A percentile compares a stretch with the other conserved stretches of the same genome.
Conservation (phyloP, 37 sponge, comb jelly and placozoan species). For the Geodia barretti region DNA sequence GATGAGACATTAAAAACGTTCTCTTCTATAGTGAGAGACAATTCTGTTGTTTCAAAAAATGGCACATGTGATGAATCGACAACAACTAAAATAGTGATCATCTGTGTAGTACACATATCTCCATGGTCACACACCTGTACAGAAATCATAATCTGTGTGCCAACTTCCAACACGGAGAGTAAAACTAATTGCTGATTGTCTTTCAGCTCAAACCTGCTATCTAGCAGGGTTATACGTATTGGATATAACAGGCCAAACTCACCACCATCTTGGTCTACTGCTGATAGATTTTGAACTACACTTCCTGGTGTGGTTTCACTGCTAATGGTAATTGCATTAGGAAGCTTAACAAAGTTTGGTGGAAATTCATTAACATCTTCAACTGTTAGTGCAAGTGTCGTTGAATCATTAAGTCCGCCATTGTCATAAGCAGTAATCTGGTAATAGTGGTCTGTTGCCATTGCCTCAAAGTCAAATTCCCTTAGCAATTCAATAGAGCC, state of each 20-base stretch:
- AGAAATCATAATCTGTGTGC: slow-evolving; percentile 13
- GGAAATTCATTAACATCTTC: slow-evolving; percentile 46
- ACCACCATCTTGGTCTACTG: slow-evolving; percentile 65
- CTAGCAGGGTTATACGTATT: neutral
- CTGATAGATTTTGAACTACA: slow-evolving; percentile 17
- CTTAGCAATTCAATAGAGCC: slow-evolving; percentile 22
- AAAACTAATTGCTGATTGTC: neutral
- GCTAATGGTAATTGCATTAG: slow-evolving; percentile 30
- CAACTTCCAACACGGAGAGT: neutral
- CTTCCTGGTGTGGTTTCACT: slow-evolving; percentile 49
- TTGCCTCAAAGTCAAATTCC: slow-evolving; percentile 52
- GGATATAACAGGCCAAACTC: slow-evolving; percentile 11
- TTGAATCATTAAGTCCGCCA: slow-evolving; percentile 30
- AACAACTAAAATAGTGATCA: slow-evolving; percentile 17
- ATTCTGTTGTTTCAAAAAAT: slow-evolving; percentile 17
- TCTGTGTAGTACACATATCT: slow-evolving; percentile 15
- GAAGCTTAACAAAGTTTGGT: slow-evolving; percentile 14
- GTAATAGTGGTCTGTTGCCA: slow-evolving; percentile 1
- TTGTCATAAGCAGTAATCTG: slow-evolving; percentile 42
- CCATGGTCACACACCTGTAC: slow-evolving; percentile 55
- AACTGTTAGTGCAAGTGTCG: slow-evolving; percentile 17
- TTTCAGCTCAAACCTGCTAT: neutral
- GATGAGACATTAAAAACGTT: neutral
- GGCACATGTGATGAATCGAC: slow-evolving; percentile 39
- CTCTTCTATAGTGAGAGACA: slow-evolving; percentile 28